Conservation (phyloP, 2,113 vertebrate species). For the Crotalus helleri region DNA sequence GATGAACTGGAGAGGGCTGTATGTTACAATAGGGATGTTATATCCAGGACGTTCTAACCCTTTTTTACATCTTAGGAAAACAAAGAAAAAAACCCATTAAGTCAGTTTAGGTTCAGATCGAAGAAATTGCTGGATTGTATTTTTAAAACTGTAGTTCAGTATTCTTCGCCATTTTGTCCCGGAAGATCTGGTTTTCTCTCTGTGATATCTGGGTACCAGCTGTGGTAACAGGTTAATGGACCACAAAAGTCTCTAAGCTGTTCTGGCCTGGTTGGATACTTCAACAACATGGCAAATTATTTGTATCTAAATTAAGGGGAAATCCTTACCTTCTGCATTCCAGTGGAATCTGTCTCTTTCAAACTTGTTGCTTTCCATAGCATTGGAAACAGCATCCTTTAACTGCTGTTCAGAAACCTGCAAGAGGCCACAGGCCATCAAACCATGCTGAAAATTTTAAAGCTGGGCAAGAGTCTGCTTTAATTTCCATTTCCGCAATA, state of each 20-base stretch:
- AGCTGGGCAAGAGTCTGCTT: background rate
- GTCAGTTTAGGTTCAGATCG: background rate
- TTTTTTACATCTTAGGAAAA: background rate
- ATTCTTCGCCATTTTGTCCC: background rate
- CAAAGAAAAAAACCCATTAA: background rate
- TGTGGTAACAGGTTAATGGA: background rate
- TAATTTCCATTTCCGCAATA: background rate
- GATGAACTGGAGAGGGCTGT: background rate
- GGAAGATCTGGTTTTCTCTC: background rate
- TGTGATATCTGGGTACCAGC: background rate
- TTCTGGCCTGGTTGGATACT: background rate
- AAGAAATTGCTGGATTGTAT: background rate
- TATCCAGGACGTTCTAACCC: background rate
- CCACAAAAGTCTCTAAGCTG: background rate
- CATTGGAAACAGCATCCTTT: conserved; percentile 83
- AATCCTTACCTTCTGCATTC: conserved; percentile 79
- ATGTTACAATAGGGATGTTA: background rate
- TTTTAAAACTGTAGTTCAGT: background rate
- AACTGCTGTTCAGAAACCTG: conserved; percentile 91
- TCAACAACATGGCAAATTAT: background rate
- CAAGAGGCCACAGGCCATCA: conserved; percentile 18
- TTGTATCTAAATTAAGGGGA: background rate
- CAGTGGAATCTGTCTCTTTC: conserved; percentile 80
- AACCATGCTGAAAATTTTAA: background rate
- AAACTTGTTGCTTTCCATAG: conserved; percentile 77